phyloP scores from a whole-genome alignment of 2,797 vertebrate genomes.

The Hemitrygon akajei region DNA sequence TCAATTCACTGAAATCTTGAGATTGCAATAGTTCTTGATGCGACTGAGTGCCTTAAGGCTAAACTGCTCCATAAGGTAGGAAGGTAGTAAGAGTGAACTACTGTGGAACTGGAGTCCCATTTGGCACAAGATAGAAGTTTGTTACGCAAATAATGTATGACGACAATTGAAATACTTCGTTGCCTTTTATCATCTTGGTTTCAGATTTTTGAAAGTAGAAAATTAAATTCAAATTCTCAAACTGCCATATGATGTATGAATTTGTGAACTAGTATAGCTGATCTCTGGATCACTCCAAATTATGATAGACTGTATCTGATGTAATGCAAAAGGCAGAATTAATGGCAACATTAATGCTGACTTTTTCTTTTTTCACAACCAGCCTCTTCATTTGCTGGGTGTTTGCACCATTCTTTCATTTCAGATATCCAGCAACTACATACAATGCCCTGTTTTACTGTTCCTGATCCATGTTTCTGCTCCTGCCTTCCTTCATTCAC shows the following conservation, averaged over 20 bases:
- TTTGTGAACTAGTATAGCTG: not conserved
- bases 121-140: too few species aligned
- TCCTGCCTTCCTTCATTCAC: too few species aligned
- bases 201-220: not conserved
- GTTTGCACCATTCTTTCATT: too few species aligned
- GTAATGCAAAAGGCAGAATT: not conserved
- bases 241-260: not conserved
- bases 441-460: too few species aligned
- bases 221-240: not conserved
- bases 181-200: not conserved
- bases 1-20: not conserved
- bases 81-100: too few species aligned
- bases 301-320: not conserved
- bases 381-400: too few species aligned
- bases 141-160: too few species aligned
- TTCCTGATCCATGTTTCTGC: too few species aligned
- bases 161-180: not conserved
- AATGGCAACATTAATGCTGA: too few species aligned
- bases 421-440: too few species aligned
- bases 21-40: not conserved
- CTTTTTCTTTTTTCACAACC: too few species aligned
- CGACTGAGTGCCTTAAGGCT: not conserved
- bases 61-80: not conserved
- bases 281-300: not conserved
- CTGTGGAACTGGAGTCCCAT: too few species aligned